These are phyloP conservation scores for Drosophila lacicola DNA, from an alignment of 2,888 invertebrate genomes.

Conservation along the genomic window DNA sequence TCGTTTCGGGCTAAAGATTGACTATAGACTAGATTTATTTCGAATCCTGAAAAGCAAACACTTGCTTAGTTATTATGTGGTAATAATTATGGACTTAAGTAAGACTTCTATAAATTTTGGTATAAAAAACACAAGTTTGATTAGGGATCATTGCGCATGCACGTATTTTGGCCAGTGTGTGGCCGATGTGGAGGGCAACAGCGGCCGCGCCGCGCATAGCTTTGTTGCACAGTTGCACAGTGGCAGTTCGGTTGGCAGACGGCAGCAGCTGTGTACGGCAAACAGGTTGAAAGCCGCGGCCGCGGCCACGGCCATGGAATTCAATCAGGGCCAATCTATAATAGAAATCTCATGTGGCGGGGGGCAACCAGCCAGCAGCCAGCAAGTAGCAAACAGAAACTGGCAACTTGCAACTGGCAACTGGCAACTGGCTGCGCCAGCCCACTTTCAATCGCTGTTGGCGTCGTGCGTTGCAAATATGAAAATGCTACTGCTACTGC, in stretches of 20 bases:
- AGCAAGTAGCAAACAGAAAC: constrained; percentile 37
- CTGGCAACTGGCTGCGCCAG: constrained; percentile 61
- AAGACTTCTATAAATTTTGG: neutral
- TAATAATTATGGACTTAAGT: neutral
- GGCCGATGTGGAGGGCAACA: constrained; percentile 23
- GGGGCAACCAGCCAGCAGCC: constrained; percentile 35
- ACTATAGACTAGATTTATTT: no score
- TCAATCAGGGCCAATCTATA: constrained; percentile 82
- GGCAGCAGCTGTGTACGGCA: constrained; percentile 43
- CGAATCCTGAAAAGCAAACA: no score
- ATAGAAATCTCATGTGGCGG: constrained; percentile 81
- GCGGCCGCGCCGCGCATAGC: constrained; percentile 1
- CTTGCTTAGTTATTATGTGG: no score
- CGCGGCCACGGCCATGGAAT: constrained; percentile 69
- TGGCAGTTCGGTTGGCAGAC: constrained; percentile 42
- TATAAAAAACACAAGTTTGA: neutral
- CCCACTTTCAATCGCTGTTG: constrained; percentile 76
- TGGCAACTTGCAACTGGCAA: constrained; percentile 47
- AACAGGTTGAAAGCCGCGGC: constrained; percentile 57
- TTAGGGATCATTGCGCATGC: constrained; percentile 4
- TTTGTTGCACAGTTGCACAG: constrained; percentile 34
- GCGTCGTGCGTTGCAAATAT: constrained; percentile 78
- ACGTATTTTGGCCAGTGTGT: neutral
- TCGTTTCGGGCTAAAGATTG: no score
- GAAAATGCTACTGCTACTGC: constrained; percentile 71